phyloP scores from a whole-genome alignment of 2,113 vertebrate genomes.

The Bubo bubo region DNA sequence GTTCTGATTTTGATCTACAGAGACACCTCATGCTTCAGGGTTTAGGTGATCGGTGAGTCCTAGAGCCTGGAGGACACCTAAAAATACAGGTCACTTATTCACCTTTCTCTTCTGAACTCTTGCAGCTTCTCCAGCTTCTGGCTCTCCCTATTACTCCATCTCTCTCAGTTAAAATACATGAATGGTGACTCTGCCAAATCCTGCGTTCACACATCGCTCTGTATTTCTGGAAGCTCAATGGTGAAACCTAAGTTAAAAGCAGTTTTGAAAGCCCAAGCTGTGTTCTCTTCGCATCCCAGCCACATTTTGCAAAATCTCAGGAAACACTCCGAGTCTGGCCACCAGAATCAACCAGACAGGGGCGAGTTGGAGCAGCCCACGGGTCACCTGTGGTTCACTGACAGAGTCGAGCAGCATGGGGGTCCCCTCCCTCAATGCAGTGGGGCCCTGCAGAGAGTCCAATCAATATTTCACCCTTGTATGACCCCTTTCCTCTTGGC shows the following conservation, averaged over 20 bases:
- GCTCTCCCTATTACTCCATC: not conserved
- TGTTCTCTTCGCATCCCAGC: not conserved
- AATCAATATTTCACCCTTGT: not conserved
- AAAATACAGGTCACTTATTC: not conserved
- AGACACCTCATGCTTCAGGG: not conserved
- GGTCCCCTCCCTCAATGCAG: not conserved
- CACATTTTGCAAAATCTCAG: not conserved
- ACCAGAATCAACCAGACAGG: not conserved
- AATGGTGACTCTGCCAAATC: not conserved
- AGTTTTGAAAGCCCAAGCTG: not conserved
- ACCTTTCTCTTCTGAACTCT: not conserved
- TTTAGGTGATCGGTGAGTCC: not conserved
- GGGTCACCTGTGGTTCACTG: fast-evolving
- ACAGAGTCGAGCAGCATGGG: not conserved
- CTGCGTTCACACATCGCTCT: not conserved
- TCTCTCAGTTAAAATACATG: not conserved
- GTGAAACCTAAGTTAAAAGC: not conserved
- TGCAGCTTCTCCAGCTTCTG: not conserved
- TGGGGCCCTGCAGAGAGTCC: not conserved
- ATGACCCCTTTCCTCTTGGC: not conserved
- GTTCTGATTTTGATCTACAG: not conserved
- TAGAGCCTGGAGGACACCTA: not conserved
- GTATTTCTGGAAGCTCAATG: not conserved
- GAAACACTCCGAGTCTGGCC: not conserved
- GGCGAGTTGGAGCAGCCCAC: fast-evolving